Evolutionary conservation across 2,113 vertebrate species (phyloP).

Genomic region (Monarcha castaneiventris): DNA sequence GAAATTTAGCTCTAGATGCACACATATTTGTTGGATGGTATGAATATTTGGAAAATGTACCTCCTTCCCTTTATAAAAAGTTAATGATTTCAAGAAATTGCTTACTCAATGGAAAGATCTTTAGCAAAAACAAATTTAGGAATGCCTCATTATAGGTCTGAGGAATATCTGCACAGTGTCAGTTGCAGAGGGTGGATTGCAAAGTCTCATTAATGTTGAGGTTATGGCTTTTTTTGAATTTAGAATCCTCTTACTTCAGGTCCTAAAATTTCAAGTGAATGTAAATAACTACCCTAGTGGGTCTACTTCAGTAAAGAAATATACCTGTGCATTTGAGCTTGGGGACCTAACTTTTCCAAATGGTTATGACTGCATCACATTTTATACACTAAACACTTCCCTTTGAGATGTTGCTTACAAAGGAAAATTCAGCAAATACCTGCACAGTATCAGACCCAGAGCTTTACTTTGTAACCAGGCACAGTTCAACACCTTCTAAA

Average conservation of each 20-base stretch:
- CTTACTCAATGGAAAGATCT: slow-evolving; percentile 32
- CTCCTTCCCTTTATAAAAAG: slow-evolving; percentile 24
- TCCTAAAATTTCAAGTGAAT: neutral
- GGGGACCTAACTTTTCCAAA: neutral
- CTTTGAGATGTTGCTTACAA: neutral
- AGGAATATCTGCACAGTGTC: neutral
- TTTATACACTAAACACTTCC: neutral
- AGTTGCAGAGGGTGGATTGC: neutral
- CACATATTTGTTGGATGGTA: neutral
- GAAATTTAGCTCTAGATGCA: neutral
- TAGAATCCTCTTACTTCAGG: neutral
- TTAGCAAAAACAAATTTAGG: neutral
- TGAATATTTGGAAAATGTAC: slow-evolving; percentile 13
- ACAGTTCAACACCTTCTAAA: neutral
- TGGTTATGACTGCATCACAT: neutral
- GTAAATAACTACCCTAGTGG: neutral
- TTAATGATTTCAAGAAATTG: slow-evolving; percentile 21
- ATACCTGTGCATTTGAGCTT: neutral
- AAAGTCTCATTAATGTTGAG: neutral
- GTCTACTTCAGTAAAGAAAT: neutral
- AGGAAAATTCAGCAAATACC: neutral
- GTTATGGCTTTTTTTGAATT: neutral
- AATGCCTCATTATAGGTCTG: neutral
- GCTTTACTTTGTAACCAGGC: neutral
- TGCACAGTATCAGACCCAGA: neutral